A percentile compares a stretch with the other conserved stretches of the same genome.
Conservation (phyloP, 1,140 invertebrate species). For the Pseudomyrmex cubaensis region DNA sequence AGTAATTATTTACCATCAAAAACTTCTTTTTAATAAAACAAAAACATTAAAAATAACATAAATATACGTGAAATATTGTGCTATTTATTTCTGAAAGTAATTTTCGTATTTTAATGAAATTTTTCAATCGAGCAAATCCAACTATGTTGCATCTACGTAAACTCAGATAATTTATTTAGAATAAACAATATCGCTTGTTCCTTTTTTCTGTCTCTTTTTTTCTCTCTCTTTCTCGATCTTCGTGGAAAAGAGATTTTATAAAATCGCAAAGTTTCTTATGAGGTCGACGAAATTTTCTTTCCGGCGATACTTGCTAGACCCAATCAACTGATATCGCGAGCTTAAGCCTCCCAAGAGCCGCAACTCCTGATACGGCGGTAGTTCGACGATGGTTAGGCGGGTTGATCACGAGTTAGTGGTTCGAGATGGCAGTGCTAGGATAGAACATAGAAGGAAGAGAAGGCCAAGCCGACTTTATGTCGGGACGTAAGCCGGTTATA, state of each 20-base stretch:
- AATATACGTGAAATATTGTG: background rate
- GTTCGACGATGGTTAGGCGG: slow-evolving; percentile 79
- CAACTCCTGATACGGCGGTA: slow-evolving; percentile 84
- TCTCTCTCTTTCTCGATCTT: background rate
- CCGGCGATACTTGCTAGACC: slow-evolving; percentile 74
- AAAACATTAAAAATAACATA: background rate
- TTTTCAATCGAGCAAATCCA: no score
- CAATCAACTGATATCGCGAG: slow-evolving; percentile 85
- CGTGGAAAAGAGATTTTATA: background rate
- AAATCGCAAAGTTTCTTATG: background rate
- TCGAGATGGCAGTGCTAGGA: slow-evolving; percentile 77
- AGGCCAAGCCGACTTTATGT: slow-evolving; percentile 84
- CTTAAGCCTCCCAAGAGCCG: slow-evolving; percentile 82
- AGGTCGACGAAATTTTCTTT: slow-evolving; percentile 58
- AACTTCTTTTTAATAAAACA: slow-evolving; percentile 6
- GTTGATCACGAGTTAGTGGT: slow-evolving; percentile 85
- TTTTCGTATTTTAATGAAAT: no score
- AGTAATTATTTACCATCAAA: slow-evolving; percentile 44
- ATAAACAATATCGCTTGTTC: no score
- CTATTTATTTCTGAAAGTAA: background rate
- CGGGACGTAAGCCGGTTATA: slow-evolving; percentile 85
- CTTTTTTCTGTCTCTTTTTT: background rate
- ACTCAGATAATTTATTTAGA: no score
- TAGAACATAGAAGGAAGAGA: slow-evolving; percentile 78
- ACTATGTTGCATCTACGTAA: no score